These are phyloP conservation scores for Atlantisia rogersi DNA, from an alignment of 2,113 vertebrate species.

Conservation along the genomic window DNA sequence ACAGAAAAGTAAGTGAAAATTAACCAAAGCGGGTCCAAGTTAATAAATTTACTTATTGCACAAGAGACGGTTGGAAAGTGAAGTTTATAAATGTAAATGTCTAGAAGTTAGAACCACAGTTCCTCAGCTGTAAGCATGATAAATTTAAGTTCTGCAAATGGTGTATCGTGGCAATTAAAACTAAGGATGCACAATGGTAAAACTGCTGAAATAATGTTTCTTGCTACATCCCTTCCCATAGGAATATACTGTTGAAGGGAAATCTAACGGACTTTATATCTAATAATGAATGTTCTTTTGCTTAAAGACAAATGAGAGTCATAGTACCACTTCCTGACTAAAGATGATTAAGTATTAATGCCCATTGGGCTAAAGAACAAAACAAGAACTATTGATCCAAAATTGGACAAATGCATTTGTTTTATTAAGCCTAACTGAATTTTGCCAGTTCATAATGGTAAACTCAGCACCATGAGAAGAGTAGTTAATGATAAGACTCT, in stretches of 20 bases:
- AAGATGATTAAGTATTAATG: constrained; percentile 62
- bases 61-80: neutral
- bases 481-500: constrained; percentile 32
- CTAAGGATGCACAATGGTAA: neutral
- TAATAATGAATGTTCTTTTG: constrained; percentile 39
- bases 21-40: neutral
- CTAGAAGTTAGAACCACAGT: neutral
- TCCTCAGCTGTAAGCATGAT: constrained; percentile 46
- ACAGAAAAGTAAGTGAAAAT: constrained; percentile 45
- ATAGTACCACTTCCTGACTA: neutral
- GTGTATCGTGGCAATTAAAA: constrained; percentile 55
- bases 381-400: constrained; percentile 36
- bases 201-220: constrained; percentile 58
- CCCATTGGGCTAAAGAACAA: neutral
- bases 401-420: constrained; percentile 8
- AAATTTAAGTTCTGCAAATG: constrained; percentile 24
- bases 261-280: neutral
- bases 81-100: constrained; percentile 38
- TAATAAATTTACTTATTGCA: constrained; percentile 32
- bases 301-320: constrained; percentile 18
- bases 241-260: constrained; percentile 26
- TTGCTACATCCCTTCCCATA: neutral
- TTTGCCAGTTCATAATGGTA: neutral
- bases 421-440: neutral
- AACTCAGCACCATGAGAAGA: constrained; percentile 8